A percentile compares a stretch with the other conserved stretches of the same genome.
Evolutionary conservation across 2,888 invertebrate genomes (phyloP).

Genomic region (Cosmopolites sordidus): DNA sequence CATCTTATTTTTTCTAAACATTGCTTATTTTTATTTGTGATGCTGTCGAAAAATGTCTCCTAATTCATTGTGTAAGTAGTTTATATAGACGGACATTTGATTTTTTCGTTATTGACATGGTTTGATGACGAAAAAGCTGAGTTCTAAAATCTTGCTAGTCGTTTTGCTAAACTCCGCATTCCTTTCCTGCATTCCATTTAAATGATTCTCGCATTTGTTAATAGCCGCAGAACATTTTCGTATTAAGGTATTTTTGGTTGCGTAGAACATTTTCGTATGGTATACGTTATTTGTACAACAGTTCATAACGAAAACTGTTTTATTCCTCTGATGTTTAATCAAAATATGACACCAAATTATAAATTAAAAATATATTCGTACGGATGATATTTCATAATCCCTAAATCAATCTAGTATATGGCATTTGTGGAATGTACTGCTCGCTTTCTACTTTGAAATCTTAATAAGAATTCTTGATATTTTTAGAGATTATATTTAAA

Average conservation of each 20-base stretch:
- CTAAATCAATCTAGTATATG: too few species aligned
- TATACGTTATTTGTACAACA: too few species aligned
- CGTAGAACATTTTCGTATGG: too few species aligned
- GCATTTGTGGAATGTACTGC: neutral
- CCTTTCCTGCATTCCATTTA: neutral
- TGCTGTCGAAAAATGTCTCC: neutral
- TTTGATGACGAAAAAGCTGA: neutral
- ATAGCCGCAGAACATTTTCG: neutral
- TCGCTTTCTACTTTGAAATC: neutral
- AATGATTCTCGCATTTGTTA: neutral
- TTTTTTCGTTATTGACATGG: neutral
- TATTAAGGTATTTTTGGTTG: neutral
- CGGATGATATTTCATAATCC: neutral
- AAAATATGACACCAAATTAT: too few species aligned
- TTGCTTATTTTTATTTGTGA: neutral
- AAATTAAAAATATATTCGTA: too few species aligned
- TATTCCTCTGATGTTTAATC: too few species aligned
- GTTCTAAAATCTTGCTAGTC: neutral
- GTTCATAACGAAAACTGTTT: too few species aligned
- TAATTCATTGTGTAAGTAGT: neutral
- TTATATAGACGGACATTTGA: neutral
- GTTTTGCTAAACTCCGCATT: conserved; percentile 1
- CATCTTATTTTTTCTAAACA: neutral
- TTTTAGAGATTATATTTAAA: neutral
- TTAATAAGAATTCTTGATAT: neutral